Evolutionary conservation across 35 echinoderm and acorn worm species (phyloP).

Genomic region (Heliocidaris tuberculata): DNA sequence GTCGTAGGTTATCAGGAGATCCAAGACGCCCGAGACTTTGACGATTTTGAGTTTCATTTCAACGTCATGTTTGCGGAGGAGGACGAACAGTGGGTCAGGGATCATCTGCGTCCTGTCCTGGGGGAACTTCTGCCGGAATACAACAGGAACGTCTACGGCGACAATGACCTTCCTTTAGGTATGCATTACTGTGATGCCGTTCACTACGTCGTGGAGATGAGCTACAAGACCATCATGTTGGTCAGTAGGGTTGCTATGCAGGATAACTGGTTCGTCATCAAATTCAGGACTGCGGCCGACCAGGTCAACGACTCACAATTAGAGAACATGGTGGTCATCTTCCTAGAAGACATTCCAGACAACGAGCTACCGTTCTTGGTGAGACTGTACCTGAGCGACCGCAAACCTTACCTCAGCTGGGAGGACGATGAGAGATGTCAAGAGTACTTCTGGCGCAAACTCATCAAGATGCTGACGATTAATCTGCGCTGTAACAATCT

Average conservation of each 20-base stretch:
- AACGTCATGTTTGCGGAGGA: background rate
- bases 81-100: background rate
- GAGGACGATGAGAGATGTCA: background rate
- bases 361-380: background rate
- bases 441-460: background rate
- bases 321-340: background rate
- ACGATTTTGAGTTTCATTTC: no score
- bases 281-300: background rate
- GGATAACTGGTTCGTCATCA: background rate
- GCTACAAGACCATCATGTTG: background rate
- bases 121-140: background rate
- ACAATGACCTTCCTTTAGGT: background rate
- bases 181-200: background rate
- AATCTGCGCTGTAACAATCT: background rate
- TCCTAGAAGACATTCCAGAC: constrained; percentile 25
- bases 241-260: background rate
- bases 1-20: no score
- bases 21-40: no score
- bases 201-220: background rate
- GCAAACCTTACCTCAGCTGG: background rate
- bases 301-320: background rate
- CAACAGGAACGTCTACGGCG: background rate
- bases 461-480: background rate
- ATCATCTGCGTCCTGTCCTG: background rate
- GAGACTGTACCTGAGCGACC: background rate